A percentile compares a stretch with the other conserved stretches of the same genome.
These are phyloP conservation scores for Rhabdornis inornatus DNA, from an alignment of 2,113 vertebrate species.

Conservation along the genomic window DNA sequence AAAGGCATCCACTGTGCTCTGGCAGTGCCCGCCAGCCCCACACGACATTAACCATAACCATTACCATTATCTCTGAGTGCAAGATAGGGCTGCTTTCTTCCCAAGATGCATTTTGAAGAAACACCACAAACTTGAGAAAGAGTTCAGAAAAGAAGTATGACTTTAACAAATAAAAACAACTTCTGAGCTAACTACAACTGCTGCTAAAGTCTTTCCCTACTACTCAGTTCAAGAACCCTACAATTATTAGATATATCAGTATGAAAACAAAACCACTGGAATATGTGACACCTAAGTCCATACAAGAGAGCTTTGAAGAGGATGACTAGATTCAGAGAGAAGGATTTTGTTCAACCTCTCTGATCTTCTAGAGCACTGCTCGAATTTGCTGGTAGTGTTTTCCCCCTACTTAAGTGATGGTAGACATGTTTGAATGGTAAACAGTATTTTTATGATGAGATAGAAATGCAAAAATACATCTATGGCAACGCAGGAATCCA, in stretches of 20 bases:
- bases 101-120: neutral
- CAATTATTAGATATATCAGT: neutral
- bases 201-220: neutral
- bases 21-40: neutral
- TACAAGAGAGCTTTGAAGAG: neutral
- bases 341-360: neutral
- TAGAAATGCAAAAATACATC: neutral
- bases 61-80: neutral
- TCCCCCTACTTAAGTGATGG: neutral
- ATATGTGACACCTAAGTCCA: neutral
- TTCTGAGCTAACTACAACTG: neutral
- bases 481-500: neutral
- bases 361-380: neutral
- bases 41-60: neutral
- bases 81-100: neutral
- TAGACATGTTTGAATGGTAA: neutral
- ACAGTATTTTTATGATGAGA: neutral
- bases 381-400: neutral
- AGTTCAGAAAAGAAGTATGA: neutral
- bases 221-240: neutral
- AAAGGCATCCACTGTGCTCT: neutral
- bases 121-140: neutral
- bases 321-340: neutral
- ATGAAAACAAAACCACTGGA: constrained; percentile 14
- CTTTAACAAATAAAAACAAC: neutral